phyloP scores from a whole-genome alignment of 1,140 invertebrate genomes.

The Triops cancriformis region DNA sequence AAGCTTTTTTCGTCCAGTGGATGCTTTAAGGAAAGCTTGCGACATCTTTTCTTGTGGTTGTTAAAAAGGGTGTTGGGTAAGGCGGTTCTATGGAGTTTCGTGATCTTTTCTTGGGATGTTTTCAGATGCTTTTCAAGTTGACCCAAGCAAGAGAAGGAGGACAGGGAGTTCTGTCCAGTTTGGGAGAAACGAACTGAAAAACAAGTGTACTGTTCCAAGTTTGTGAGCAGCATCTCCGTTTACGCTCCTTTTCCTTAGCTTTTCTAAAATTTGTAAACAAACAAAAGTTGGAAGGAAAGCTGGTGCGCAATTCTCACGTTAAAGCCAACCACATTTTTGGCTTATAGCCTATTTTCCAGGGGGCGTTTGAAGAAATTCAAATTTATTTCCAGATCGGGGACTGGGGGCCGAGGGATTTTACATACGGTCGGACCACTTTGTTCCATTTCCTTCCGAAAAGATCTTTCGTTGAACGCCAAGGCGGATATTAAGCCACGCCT shows the following conservation, averaged over 20 bases:
- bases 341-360: neutral
- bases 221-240: neutral
- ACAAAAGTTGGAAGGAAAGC: neutral
- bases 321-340: neutral
- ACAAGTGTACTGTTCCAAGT: neutral
- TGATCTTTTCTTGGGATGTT: neutral
- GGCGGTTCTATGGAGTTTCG: neutral
- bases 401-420: neutral
- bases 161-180: neutral
- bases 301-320: neutral
- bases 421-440: neutral
- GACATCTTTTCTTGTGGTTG: neutral
- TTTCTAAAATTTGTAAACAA: neutral
- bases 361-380: neutral
- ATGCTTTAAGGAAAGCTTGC: neutral
- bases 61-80: neutral
- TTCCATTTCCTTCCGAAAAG: neutral
- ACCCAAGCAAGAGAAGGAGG: neutral
- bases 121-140: slow-evolving; percentile 1
- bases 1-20: neutral
- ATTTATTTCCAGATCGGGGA: neutral
- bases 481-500: neutral
- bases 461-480: neutral
- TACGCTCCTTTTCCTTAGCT: neutral
- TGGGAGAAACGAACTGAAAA: neutral